Evolutionary conservation across 2,113 vertebrate genomes (phyloP).

Genomic region (Choloepus hoffmanni): DNA sequence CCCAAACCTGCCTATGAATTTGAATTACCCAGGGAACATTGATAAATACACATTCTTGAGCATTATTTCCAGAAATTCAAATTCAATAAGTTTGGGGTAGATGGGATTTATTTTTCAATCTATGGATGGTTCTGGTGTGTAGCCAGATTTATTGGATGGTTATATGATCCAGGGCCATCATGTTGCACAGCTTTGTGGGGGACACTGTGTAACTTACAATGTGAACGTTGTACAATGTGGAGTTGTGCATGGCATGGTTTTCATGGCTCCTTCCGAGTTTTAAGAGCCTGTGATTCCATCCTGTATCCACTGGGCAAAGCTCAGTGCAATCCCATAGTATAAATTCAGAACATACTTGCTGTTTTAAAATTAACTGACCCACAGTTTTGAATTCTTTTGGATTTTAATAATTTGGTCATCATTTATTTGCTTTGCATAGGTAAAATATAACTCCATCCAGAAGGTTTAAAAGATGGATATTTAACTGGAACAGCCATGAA

Average conservation of each 20-base stretch:
- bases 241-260: background rate
- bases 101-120: background rate
- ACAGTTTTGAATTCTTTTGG: background rate
- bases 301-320: background rate
- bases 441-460: background rate
- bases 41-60: background rate
- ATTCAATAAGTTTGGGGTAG: background rate
- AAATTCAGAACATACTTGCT: background rate
- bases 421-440: background rate
- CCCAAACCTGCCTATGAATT: background rate
- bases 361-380: background rate
- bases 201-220: background rate
- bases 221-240: background rate
- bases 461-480: background rate
- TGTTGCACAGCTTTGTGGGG: background rate
- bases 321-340: background rate
- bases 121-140: background rate
- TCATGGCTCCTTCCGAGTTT: background rate
- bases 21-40: background rate
- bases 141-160: background rate
- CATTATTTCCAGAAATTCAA: background rate
- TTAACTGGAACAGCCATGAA: background rate
- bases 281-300: background rate
- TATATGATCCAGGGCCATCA: background rate
- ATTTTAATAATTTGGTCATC: background rate